phyloP scores from a whole-genome alignment of 2,797 vertebrate genomes.

The Hypotaenidia okinawae region DNA sequence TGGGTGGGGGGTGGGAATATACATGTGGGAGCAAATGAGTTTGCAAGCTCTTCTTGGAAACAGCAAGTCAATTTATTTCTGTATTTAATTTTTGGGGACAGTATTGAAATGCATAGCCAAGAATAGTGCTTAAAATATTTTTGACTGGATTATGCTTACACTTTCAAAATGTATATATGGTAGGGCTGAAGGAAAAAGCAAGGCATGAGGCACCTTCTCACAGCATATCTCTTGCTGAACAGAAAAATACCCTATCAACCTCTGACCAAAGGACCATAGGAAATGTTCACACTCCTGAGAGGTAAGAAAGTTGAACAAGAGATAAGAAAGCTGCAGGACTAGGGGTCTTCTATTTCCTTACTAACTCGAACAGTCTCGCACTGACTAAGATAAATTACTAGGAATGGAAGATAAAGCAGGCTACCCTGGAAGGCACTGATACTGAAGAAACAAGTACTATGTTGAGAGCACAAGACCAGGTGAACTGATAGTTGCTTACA shows the following conservation, averaged over 20 bases:
- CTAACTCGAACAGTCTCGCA: background rate
- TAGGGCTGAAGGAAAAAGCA: background rate
- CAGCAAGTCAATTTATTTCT: background rate
- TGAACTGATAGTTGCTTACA: background rate
- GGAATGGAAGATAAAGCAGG: background rate
- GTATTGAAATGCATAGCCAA: background rate
- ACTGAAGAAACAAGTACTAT: background rate
- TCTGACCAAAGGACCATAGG: background rate
- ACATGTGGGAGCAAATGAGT: background rate
- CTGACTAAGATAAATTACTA: slow-evolving; percentile 1
- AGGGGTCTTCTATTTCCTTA: background rate
- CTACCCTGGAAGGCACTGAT: background rate
- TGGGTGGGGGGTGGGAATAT: background rate
- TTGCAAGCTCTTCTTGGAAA: background rate
- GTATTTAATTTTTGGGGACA: background rate
- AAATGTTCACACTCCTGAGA: background rate
- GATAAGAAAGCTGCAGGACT: background rate
- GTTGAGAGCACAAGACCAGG: background rate
- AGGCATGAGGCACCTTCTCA: background rate
- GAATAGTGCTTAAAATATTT: background rate
- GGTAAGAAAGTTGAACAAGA: background rate
- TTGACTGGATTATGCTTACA: background rate
- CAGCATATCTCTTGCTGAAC: background rate
- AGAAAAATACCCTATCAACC: background rate
- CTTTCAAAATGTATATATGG: background rate